Conservation (phyloP, 2,797 vertebrate genomes). For the Gadopsis bispinosus region DNA sequence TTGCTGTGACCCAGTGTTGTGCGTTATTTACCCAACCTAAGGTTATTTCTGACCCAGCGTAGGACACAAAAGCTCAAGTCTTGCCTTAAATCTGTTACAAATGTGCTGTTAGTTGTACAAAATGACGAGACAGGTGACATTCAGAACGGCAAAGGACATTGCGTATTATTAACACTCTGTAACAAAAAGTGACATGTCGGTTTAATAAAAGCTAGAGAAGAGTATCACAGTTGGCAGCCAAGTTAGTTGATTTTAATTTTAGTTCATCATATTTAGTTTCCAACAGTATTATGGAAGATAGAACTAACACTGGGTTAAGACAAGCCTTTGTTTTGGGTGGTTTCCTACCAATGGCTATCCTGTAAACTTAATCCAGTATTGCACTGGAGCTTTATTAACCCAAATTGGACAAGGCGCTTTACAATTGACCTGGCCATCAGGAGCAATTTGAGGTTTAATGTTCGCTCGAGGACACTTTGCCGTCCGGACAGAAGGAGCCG, state of each 20-base stretch:
- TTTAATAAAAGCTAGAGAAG: neutral
- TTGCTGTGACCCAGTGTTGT: neutral
- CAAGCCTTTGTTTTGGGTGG: accelerated
- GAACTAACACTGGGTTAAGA: no score
- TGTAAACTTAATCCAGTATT: neutral
- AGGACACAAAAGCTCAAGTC: neutral
- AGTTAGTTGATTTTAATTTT: neutral
- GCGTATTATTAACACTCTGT: neutral
- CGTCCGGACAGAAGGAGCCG: neutral
- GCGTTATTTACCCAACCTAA: neutral
- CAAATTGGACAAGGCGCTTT: neutral
- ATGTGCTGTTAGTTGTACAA: neutral
- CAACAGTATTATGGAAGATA: neutral
- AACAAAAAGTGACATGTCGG: neutral
- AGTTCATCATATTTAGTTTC: no score
- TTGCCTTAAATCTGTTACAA: neutral
- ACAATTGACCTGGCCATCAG: neutral
- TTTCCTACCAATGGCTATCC: neutral
- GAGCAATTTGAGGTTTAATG: constrained; percentile 3
- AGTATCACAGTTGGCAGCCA: no score
- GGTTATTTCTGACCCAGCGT: neutral
- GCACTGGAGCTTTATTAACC: neutral
- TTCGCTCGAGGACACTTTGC: neutral
- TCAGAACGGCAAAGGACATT: neutral
- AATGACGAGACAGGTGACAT: neutral